Evolutionary conservation across 2,113 vertebrate species (phyloP).

Genomic region (Dipodomys merriami): DNA sequence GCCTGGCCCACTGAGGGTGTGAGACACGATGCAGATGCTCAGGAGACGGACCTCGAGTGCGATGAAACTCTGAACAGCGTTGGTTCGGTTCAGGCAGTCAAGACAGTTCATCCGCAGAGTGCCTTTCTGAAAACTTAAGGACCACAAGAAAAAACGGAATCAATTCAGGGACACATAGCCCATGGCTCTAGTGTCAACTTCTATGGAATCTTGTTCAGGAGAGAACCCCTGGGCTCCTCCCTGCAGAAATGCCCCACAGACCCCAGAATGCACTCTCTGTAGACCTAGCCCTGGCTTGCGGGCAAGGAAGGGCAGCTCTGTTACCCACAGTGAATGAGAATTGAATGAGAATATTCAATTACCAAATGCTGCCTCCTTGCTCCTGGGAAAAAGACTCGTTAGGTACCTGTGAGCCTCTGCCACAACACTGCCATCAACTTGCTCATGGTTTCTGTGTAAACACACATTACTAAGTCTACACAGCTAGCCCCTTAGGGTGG

Average conservation of each 20-base stretch:
- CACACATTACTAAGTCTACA: too few relatives aligned
- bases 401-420: background rate
- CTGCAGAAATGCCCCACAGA: background rate
- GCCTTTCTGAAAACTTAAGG: conserved; percentile 87
- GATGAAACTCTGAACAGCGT: conserved; percentile 86
- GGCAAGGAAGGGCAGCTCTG: fast-evolving
- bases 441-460: background rate
- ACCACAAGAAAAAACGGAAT: background rate
- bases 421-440: fast-evolving
- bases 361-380: fast-evolving
- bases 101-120: conserved; percentile 89
- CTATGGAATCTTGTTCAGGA: fast-evolving
- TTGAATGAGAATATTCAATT: too few relatives aligned
- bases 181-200: fast-evolving
- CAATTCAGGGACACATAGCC: fast-evolving
- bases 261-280: background rate
- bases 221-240: background rate
- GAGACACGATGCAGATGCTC: fast-evolving
- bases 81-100: conserved; percentile 89
- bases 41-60: conserved; percentile 86
- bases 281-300: fast-evolving
- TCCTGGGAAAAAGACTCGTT: fast-evolving
- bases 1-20: background rate
- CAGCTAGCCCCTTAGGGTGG: background rate
- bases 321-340: fast-evolving